phyloP scores from a whole-genome alignment of 2,888 invertebrate species.

The Caenorhabditis doughertyi region DNA sequence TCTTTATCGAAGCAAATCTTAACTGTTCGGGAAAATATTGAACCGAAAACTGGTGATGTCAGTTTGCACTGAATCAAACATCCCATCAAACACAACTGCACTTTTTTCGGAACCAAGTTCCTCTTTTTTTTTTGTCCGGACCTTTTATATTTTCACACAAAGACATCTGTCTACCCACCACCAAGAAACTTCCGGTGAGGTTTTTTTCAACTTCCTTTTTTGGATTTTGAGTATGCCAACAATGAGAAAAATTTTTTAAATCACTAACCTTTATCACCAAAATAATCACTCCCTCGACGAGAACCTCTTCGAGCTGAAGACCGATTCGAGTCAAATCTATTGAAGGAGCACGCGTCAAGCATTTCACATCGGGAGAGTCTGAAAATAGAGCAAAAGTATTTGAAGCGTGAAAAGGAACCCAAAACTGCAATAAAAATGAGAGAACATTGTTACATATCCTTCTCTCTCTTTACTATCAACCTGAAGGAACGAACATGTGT shows the following conservation, averaged over 20 bases:
- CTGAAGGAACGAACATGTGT: conserved; percentile 7
- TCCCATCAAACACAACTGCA: conserved; percentile 21
- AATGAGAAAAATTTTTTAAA: background rate
- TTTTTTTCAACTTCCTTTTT: background rate
- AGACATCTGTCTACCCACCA: conserved; percentile 27
- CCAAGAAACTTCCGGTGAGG: conserved; percentile 36
- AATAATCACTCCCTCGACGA: conserved; percentile 68
- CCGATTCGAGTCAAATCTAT: conserved; percentile 69
- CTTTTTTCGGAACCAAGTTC: conserved; percentile 47
- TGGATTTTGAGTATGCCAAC: background rate
- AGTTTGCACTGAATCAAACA: background rate
- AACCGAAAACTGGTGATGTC: too few relatives aligned
- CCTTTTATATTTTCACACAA: conserved; percentile 19
- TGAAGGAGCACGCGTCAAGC: conserved; percentile 65
- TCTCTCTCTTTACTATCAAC: background rate
- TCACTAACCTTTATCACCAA: conserved; percentile 68
- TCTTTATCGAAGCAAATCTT: too few relatives aligned
- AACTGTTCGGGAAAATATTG: too few relatives aligned
- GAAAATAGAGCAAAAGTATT: conserved; percentile 20
- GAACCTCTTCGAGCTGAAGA: conserved; percentile 63
- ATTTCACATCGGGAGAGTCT: conserved; percentile 55
- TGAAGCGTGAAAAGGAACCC: conserved; percentile 34
- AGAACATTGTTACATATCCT: conserved; percentile 1
- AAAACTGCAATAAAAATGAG: conserved; percentile 5
- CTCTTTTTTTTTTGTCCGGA: conserved; percentile 8